Conservation (phyloP, 2,797 vertebrate species). For the Scolopax rusticola region DNA sequence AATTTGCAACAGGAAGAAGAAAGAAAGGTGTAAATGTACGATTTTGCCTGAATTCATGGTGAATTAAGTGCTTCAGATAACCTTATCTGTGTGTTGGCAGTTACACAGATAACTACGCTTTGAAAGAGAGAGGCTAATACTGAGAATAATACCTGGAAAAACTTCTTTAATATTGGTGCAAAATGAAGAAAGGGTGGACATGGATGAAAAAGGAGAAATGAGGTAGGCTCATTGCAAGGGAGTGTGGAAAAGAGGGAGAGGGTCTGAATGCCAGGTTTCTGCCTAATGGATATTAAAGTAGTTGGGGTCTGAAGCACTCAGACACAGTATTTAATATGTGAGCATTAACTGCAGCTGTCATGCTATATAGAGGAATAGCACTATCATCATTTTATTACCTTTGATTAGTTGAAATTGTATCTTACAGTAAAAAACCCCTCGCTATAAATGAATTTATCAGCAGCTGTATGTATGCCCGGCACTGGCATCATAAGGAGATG, state of each 20-base stretch:
- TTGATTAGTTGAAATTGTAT: conserved; percentile 45
- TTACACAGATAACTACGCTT: neutral
- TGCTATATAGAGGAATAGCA: neutral
- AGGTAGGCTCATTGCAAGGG: neutral
- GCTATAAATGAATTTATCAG: conserved; percentile 14
- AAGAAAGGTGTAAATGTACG: neutral
- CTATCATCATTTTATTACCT: conserved; percentile 51
- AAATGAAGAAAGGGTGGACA: neutral
- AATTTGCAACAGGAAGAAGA: neutral
- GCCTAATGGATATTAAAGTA: conserved; percentile 5
- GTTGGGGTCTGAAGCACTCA: neutral
- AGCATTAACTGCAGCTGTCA: conserved; percentile 48
- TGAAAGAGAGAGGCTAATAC: neutral
- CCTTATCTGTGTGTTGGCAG: neutral
- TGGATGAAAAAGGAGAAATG: neutral
- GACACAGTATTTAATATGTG: neutral
- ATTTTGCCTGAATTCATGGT: neutral
- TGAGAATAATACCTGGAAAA: neutral
- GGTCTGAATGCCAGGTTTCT: neutral
- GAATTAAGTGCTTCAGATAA: neutral
- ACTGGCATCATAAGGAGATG: conserved; percentile 4
- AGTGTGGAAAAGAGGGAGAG: neutral
- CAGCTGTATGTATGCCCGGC: neutral
- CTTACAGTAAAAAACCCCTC: neutral
- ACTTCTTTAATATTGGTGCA: neutral